These are phyloP conservation scores for Bombus breviceps DNA, from an alignment of 1,140 invertebrate species.

Conservation along the genomic window DNA sequence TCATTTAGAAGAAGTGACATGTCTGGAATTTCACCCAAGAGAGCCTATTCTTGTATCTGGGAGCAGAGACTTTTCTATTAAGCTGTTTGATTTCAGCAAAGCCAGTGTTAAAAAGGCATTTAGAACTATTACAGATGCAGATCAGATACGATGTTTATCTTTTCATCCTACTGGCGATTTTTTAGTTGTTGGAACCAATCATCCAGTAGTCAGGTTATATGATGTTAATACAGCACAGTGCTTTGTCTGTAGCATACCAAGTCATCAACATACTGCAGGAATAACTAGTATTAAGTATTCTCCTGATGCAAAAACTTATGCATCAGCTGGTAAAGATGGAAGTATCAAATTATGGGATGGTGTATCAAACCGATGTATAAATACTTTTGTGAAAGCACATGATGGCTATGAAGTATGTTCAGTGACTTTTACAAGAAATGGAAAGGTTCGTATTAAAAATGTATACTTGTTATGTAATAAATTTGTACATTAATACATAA, in stretches of 20 bases:
- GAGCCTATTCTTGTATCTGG: conserved; percentile 97
- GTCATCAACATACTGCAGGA: conserved; percentile 94
- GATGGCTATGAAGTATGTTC: conserved; percentile 97
- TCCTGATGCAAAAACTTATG: conserved; percentile 93
- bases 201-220: conserved; percentile 95
- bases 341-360: conserved; percentile 98
- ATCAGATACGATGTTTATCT: conserved; percentile 93
- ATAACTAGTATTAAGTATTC: conserved; percentile 93
- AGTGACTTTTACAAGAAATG: conserved; percentile 96
- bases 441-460: conserved; percentile 89
- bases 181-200: conserved; percentile 95
- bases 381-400: conserved; percentile 96
- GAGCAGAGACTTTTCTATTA: conserved; percentile 95
- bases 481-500: background rate
- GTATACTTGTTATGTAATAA: background rate
- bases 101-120: conserved; percentile 99
- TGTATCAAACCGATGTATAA: conserved; percentile 96
- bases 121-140: conserved; percentile 96
- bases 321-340: conserved; percentile 95
- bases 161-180: conserved; percentile 98
- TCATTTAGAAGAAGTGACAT: conserved; percentile 98
- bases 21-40: conserved; percentile 97
- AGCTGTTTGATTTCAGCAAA: conserved; percentile 99
- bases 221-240: conserved; percentile 98
- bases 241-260: conserved; percentile 95